Percentiles rank a stretch among this genome's conserved stretches.
Conservation (phyloP, 2,888 invertebrate genomes). For the Notodonta dromedarius region DNA sequence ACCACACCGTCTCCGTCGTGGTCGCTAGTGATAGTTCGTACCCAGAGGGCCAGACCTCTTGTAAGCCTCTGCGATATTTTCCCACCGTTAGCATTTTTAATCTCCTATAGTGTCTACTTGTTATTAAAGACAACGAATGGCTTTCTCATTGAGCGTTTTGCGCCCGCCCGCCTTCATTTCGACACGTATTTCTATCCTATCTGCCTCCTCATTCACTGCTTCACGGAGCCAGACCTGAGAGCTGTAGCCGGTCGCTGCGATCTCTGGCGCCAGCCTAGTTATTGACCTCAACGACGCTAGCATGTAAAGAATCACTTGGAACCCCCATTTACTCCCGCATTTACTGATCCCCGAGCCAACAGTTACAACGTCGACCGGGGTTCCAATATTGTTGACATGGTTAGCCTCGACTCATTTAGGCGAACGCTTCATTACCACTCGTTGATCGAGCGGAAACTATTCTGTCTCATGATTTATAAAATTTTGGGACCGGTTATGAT, state of each 20-base stretch:
- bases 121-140: conserved; percentile 61
- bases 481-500: conserved; percentile 70
- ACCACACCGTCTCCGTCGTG: too few relatives aligned
- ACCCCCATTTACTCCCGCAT: conserved; percentile 38
- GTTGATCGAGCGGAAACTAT: conserved; percentile 70
- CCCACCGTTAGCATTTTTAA: conserved; percentile 58
- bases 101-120: conserved; percentile 51
- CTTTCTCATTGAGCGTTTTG: conserved; percentile 44
- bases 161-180: conserved; percentile 47
- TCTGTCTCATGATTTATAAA: conserved; percentile 73
- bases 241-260: conserved; percentile 68
- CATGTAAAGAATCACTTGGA: conserved; percentile 54
- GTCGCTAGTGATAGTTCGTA: neutral
- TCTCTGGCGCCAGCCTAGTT: conserved; percentile 65
- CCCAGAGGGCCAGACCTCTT: neutral
- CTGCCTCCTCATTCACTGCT: conserved; percentile 49
- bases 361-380: neutral
- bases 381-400: conserved; percentile 52
- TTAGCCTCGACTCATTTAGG: conserved; percentile 64
- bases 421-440: conserved; percentile 73
- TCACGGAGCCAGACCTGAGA: conserved; percentile 60
- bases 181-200: conserved; percentile 44
- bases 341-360: conserved; percentile 10
- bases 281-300: conserved; percentile 68
- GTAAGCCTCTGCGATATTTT: conserved; percentile 48